Base-by-base conservation (phyloP, 2,113 vertebrate genomes). In the Puntigrus tetrazona region DNA sequence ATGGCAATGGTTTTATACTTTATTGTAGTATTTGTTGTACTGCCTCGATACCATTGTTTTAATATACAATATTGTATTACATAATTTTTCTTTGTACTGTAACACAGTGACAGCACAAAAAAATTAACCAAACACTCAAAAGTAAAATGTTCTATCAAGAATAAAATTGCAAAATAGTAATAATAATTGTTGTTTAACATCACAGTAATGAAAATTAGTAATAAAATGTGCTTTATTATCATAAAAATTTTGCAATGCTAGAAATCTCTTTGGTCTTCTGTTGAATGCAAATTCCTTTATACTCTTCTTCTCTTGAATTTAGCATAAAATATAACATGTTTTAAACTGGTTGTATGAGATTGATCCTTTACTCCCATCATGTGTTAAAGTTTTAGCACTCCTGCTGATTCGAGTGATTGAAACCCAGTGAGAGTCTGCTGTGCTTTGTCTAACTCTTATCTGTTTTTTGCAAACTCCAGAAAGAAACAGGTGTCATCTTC, bases 401-500 rank as follows among this genome's bases (percentile, higher is more conserved):
- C 74, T 29, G 0, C 47, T 31, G 74, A 52, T 31, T 22, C 43
- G 9, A 29, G 27, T 31, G 43, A 31, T 75, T 50, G 29, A 55
- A 38, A 11, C 20, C 36, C 47, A 34, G 45, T 76, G 47, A 76
- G 47, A 34, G 29, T 55, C 52, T 52, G 11, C 43, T n/a, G 8
- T 72, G 20, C 38, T 57, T 77, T 50, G 27, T 57, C 47, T 38
- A 16, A 77, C 18, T 34, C 31, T 76, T n/a, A 77, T 36, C 50
- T 77, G 10, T 31, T 22, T n/a, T 7, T 31, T 36, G 65, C 31
- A 41, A 72, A 41, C 36, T 72, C 20, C 14, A 25, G 22, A 38
- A 59, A 59, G 22, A 78, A 78, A 78, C 31, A 25, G n/a, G 55
- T 78, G 55, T 41, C 76, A 41, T 41, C 13, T 25, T 61, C 34